These are phyloP conservation scores for Pseudois nayaur DNA, from an alignment of 2,113 vertebrate genomes.

Conservation along the genomic window DNA sequence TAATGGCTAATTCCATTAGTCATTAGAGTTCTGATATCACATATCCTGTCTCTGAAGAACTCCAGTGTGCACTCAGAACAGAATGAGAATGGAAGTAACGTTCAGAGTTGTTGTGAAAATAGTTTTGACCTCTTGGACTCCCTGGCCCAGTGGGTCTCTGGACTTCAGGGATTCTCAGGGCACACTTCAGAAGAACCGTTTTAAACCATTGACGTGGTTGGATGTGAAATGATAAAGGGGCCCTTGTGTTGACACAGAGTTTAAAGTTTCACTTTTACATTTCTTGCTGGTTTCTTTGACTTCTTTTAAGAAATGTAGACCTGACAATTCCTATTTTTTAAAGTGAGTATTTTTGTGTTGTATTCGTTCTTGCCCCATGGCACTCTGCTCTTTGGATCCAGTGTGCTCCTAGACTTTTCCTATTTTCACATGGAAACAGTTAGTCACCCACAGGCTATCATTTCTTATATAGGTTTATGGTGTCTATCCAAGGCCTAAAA, in stretches of 20 bases:
- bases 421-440: background rate
- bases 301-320: background rate
- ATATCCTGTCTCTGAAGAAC: background rate
- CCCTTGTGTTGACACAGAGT: background rate
- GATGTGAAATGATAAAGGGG: background rate
- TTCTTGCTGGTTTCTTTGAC: background rate
- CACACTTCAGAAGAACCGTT: background rate
- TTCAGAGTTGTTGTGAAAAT: background rate
- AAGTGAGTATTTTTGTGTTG: background rate
- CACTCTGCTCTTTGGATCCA: background rate
- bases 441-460: background rate
- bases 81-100: rapidly evolving
- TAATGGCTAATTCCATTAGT: background rate
- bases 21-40: no score
- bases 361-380: background rate
- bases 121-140: background rate
- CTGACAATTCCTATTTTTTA: background rate
- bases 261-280: background rate
- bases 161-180: background rate
- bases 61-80: background rate
- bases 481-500: background rate
- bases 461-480: background rate
- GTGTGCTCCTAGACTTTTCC: background rate
- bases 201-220: background rate
- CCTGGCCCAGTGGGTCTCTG: background rate